Evolutionary conservation across 2,797 vertebrate species (phyloP).

Genomic region (Eleutherodactylus coqui): DNA sequence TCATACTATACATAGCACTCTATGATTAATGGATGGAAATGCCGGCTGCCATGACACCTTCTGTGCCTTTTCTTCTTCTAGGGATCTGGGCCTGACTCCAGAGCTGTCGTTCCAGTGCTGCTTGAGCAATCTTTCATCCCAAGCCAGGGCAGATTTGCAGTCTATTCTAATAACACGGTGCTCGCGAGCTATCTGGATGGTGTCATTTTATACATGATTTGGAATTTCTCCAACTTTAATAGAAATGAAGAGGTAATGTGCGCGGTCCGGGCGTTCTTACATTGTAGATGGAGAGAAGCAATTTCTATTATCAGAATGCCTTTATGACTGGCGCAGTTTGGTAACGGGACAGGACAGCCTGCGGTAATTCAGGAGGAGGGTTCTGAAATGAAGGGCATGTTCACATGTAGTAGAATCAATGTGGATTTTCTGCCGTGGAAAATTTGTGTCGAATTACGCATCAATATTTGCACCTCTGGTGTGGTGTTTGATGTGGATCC

Average conservation of each 20-base stretch:
- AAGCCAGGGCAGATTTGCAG: constrained; percentile 69
- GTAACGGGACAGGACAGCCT: too few species aligned
- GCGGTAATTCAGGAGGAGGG: too few species aligned
- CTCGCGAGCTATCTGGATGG: constrained; percentile 74
- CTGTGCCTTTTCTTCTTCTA: constrained; percentile 59
- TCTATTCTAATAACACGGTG: constrained; percentile 76
- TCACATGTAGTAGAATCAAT: too few species aligned
- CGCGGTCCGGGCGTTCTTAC: too few species aligned
- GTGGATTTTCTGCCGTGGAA: too few species aligned
- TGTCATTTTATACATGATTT: constrained; percentile 70
- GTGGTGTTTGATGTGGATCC: too few species aligned
- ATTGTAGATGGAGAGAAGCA: too few species aligned
- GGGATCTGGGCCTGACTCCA: constrained; percentile 65
- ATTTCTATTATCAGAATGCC: too few species aligned
- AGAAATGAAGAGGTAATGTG: constrained; percentile 69
- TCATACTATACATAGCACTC: neutral
- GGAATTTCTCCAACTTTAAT: constrained; percentile 71
- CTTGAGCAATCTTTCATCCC: constrained; percentile 71
- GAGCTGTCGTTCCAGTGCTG: constrained; percentile 68
- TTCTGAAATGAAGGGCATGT: too few species aligned
- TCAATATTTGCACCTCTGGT: too few species aligned
- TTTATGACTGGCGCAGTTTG: too few species aligned
- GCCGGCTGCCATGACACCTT: neutral
- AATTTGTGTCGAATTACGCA: too few species aligned
- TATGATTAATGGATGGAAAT: neutral